These are phyloP conservation scores for Mormyrops boulengeri DNA, from an alignment of 2,797 vertebrate species.

Conservation along the genomic window DNA sequence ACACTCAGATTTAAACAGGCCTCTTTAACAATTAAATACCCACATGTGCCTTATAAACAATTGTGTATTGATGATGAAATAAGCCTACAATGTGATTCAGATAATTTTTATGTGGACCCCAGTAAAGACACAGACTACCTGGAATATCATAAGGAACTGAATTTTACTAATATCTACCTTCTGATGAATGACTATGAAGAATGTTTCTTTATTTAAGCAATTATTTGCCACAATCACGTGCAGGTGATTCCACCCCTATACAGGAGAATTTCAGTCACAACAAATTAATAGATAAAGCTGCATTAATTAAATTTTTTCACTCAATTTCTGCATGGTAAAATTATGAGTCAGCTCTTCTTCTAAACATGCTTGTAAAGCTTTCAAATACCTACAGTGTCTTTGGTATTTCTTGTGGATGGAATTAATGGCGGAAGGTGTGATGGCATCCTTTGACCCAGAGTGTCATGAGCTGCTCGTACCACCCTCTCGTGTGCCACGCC, in stretches of 20 bases:
- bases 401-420: not conserved
- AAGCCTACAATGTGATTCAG: conserved; percentile 66
- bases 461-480: too few relatives aligned
- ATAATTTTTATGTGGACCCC: conserved; percentile 59
- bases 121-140: conserved; percentile 44
- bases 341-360: not conserved
- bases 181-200: not conserved
- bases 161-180: not conserved
- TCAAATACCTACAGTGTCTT: not conserved
- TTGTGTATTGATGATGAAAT: conserved; percentile 64
- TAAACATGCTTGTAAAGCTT: not conserved
- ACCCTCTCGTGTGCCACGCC: too few relatives aligned
- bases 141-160: not conserved
- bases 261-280: not conserved
- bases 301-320: not conserved
- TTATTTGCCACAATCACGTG: not conserved
- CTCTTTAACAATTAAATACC: conserved; percentile 63
- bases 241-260: not conserved
- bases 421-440: not conserved
- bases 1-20: conserved; percentile 53
- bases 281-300: not conserved
- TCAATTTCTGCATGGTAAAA: not conserved
- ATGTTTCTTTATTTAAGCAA: not conserved
- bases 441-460: not conserved
- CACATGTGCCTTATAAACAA: conserved; percentile 54